These are phyloP conservation scores for Aphaenogaster ashmeadi DNA, from an alignment of 1,140 invertebrate genomes.

Conservation along the genomic window DNA sequence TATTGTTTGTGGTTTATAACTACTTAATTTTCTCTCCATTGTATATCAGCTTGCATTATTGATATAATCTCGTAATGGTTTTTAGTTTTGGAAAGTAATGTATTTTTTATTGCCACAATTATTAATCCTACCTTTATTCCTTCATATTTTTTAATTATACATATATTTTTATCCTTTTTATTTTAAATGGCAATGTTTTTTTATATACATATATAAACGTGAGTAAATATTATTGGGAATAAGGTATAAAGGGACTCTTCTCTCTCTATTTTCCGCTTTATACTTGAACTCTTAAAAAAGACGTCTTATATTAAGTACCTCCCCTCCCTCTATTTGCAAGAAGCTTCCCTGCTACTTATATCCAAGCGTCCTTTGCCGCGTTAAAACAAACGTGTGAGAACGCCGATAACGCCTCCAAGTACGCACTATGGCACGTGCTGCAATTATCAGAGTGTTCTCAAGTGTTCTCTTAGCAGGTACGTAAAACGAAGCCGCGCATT, in stretches of 20 bases:
- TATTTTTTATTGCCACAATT: not conserved
- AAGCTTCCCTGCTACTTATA: conserved; percentile 51
- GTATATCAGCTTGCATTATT: not conserved
- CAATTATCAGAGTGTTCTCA: conserved; percentile 10
- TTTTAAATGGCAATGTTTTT: conserved; percentile 18
- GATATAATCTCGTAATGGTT: not conserved
- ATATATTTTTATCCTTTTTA: conserved; percentile 19
- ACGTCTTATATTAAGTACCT: conserved; percentile 47
- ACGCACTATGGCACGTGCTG: conserved; percentile 12
- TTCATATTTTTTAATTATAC: conserved; percentile 13
- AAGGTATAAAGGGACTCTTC: conserved; percentile 31
- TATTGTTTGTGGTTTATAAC: not conserved
- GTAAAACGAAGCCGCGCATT: not conserved
- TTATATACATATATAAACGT: not conserved
- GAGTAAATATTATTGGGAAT: conserved; percentile 54
- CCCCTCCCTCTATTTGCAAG: conserved; percentile 12
- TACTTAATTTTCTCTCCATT: not conserved
- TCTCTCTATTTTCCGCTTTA: conserved; percentile 50
- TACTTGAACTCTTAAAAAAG: conserved; percentile 54
- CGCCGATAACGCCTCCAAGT: conserved; percentile 41
- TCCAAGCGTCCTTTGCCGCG: conserved; percentile 30
- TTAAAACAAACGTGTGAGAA: conserved; percentile 41
- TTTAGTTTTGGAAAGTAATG: conserved; percentile 2
- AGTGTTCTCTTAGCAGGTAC: not conserved
- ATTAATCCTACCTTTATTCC: not conserved